A percentile compares a stretch with the other conserved stretches of the same genome.
phyloP scores from a whole-genome alignment of 2,888 invertebrate species.

The Xestia c-nigrum region DNA sequence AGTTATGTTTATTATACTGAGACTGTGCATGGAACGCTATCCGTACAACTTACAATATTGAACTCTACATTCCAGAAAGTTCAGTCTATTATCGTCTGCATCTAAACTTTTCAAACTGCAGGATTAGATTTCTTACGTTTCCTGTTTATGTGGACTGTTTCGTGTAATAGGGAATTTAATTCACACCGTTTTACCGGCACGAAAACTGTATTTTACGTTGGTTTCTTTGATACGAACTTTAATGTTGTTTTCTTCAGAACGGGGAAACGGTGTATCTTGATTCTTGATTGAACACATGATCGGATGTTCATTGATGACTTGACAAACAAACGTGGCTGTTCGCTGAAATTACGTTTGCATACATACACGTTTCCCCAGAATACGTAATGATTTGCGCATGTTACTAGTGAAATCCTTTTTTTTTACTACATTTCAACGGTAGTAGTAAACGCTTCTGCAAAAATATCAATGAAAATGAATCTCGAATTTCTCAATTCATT shows the following conservation, averaged over 20 bases:
- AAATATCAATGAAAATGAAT: background rate
- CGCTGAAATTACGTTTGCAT: conserved; percentile 50
- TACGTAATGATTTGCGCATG: conserved; percentile 8
- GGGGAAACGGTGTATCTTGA: conserved; percentile 33
- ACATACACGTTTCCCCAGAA: conserved; percentile 36
- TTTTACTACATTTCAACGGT: conserved; percentile 20
- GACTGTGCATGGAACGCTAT: conserved; percentile 22
- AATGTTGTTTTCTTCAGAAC: conserved; percentile 53
- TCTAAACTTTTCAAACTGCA: conserved; percentile 42
- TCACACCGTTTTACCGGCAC: conserved; percentile 60
- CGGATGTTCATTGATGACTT: conserved; percentile 59
- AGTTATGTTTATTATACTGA: conserved; percentile 58
- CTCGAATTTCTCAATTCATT: conserved; percentile 3
- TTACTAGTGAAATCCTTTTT: conserved; percentile 20
- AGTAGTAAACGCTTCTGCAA: conserved; percentile 16
- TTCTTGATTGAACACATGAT: conserved; percentile 53
- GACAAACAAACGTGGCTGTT: conserved; percentile 50
- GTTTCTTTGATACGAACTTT: conserved; percentile 63
- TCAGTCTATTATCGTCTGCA: conserved; percentile 41
- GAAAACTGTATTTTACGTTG: conserved; percentile 60
- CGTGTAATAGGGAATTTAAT: conserved; percentile 54
- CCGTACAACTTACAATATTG: conserved; percentile 20
- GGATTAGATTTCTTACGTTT: conserved; percentile 62
- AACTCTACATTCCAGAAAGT: conserved; percentile 44
- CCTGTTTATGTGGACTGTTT: conserved; percentile 63